Conservation (phyloP, 1,140 invertebrate species). For the Odontomachus brunneus region DNA sequence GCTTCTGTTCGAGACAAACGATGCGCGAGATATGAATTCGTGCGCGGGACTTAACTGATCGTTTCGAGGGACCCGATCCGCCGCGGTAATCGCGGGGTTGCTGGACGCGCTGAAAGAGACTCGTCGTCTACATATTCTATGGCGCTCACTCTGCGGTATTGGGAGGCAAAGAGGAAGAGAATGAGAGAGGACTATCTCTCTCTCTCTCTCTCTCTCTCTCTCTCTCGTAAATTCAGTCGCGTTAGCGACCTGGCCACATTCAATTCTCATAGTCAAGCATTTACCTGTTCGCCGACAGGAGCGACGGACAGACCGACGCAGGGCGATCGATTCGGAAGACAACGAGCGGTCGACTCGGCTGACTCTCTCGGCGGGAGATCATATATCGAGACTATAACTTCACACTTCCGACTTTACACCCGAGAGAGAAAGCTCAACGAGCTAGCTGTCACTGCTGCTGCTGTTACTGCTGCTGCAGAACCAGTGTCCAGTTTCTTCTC, state of each 20-base stretch:
- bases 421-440: constrained; percentile 34
- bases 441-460: background rate
- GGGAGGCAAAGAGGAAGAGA: background rate
- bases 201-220: constrained; percentile 14
- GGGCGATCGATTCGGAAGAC: background rate
- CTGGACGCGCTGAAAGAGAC: constrained; percentile 45
- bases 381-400: constrained; percentile 55
- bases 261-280: constrained; percentile 22
- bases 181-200: background rate
- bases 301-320: constrained; percentile 20
- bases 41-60: constrained; percentile 71
- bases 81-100: constrained; percentile 25
- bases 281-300: constrained; percentile 12
- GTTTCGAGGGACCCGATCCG: constrained; percentile 64
- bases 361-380: constrained; percentile 31
- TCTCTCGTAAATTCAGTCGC: constrained; percentile 45
- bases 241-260: constrained; percentile 6
- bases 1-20: constrained; percentile 80
- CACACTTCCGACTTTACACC: constrained; percentile 52
- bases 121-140: constrained; percentile 27
- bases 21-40: constrained; percentile 83
- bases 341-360: constrained; percentile 1
- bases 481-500: constrained; percentile 48
- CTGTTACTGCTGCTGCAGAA: background rate
- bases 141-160: background rate